These are phyloP conservation scores for Eurosta solidaginis DNA, from an alignment of 1,140 invertebrate species.

Conservation along the genomic window DNA sequence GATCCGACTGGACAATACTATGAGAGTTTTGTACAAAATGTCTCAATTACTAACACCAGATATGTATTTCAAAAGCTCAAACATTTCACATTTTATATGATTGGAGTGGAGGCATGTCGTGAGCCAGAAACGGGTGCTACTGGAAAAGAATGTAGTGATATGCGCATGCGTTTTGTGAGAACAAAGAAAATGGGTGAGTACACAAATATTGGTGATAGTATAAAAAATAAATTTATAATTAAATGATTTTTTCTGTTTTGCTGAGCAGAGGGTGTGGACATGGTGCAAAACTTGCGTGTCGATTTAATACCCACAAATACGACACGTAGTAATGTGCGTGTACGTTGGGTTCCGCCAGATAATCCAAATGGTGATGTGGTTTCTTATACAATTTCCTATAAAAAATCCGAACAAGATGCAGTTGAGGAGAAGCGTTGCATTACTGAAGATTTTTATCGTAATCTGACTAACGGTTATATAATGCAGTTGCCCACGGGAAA, in stretches of 20 bases:
- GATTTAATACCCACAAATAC: constrained; percentile 42
- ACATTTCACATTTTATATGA: constrained; percentile 75
- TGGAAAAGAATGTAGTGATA: constrained; percentile 39
- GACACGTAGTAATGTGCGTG: constrained; percentile 62
- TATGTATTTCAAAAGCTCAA: constrained; percentile 68
- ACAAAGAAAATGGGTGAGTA: constrained; percentile 45
- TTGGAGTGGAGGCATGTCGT: constrained; percentile 75
- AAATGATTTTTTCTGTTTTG: background rate
- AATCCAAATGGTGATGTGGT: constrained; percentile 86
- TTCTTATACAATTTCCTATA: constrained; percentile 79
- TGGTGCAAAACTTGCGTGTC: constrained; percentile 30
- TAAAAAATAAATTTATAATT: background rate
- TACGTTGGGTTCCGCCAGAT: constrained; percentile 78
- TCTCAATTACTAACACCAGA: constrained; percentile 46
- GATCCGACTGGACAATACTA: constrained; percentile 38
- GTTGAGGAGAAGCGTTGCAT: constrained; percentile 61
- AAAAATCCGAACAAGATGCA: constrained; percentile 62
- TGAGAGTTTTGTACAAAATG: constrained; percentile 33
- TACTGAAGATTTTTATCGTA: constrained; percentile 47
- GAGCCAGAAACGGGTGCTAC: constrained; percentile 51
- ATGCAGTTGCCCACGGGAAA: constrained; percentile 72
- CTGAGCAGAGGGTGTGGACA: constrained; percentile 44
- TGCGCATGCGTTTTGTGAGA: constrained; percentile 33
- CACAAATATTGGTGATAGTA: background rate
- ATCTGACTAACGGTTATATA: constrained; percentile 42